phyloP scores from a whole-genome alignment of 2,113 vertebrate species.

The Apaloderma vittatum region DNA sequence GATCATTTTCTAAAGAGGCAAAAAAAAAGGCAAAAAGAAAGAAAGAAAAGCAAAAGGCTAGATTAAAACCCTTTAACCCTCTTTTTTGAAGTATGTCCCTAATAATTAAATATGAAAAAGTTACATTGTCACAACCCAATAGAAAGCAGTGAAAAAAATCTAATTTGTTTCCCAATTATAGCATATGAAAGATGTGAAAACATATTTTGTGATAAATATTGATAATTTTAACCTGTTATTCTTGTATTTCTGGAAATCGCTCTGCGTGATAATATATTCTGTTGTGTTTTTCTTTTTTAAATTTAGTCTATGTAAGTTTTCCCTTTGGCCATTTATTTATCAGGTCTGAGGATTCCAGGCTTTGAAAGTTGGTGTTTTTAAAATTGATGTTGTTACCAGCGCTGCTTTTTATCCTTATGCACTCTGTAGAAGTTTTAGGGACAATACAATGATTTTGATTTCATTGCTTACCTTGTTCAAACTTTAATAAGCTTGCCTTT shows the following conservation, averaged over 20 bases:
- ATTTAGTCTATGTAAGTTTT: not conserved
- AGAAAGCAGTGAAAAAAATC: not conserved
- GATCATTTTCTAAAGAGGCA: not conserved
- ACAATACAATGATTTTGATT: not conserved
- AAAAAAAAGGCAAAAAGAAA: not conserved
- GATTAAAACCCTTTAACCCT: not conserved
- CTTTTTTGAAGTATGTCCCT: not conserved
- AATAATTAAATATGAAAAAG: not conserved
- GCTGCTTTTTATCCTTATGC: not conserved
- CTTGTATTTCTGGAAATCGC: not conserved
- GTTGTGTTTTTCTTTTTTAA: not conserved
- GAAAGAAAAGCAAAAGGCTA: not conserved
- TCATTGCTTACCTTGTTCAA: not conserved
- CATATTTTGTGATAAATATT: not conserved
- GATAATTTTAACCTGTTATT: not conserved
- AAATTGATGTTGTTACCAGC: not conserved
- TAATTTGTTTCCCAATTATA: not conserved
- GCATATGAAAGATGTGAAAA: not conserved
- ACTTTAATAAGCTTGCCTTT: not conserved
- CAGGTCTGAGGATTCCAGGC: not conserved
- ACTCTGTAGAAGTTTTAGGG: not conserved
- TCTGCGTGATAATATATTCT: not conserved
- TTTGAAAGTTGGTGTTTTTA: not conserved
- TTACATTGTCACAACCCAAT: not conserved
- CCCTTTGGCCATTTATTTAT: not conserved